phyloP scores from a whole-genome alignment of 2,113 vertebrate genomes.

The Centrocercus urophasianus region DNA sequence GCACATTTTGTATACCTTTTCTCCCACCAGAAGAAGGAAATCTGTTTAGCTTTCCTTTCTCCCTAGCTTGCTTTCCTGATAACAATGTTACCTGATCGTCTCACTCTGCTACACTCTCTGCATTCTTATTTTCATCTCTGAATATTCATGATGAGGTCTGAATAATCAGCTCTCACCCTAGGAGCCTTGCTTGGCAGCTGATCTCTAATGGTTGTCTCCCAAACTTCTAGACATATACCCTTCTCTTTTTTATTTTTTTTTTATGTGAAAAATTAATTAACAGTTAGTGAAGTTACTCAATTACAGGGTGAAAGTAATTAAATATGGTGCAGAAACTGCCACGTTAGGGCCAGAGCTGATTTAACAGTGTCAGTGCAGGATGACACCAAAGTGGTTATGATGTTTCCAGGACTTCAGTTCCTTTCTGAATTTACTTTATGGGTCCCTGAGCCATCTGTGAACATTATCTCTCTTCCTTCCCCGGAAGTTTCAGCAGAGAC shows the following conservation, averaged over 20 bases:
- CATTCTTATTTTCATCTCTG: constrained; percentile 26
- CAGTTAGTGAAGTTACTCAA: neutral
- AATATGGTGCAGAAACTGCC: neutral
- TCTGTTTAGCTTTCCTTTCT: neutral
- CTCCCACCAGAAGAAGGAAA: neutral
- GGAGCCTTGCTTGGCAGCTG: neutral
- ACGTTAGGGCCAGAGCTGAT: neutral
- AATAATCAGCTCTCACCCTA: constrained; percentile 25
- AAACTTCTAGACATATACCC: neutral
- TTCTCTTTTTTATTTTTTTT: constrained; percentile 38
- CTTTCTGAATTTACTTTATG: neutral
- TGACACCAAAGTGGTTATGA: neutral
- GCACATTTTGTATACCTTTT: neutral
- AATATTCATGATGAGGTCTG: constrained; percentile 52
- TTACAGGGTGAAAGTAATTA: neutral
- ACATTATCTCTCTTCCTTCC: neutral
- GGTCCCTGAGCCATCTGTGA: neutral
- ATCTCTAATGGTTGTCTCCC: constrained; percentile 8
- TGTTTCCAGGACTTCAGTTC: neutral
- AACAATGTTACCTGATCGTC: constrained; percentile 8
- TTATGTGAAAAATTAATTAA: neutral
- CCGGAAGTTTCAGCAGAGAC: neutral
- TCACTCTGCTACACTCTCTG: neutral
- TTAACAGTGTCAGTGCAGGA: neutral
- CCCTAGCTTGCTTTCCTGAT: neutral